Base-by-base conservation (phyloP, 2,113 vertebrate genomes). In the Peromyscus californicus region DNA sequence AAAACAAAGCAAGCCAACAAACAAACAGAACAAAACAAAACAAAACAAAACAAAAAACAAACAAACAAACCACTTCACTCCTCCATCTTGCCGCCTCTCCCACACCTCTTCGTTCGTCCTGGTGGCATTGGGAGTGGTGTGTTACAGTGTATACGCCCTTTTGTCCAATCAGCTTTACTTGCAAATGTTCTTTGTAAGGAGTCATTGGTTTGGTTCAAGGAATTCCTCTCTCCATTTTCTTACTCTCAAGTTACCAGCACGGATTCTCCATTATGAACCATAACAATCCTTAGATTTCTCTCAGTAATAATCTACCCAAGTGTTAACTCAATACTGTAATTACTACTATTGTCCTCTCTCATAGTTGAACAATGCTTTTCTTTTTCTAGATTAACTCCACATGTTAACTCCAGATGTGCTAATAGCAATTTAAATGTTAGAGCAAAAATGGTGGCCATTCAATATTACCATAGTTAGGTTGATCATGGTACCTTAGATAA, bases 391-490 rank as follows among this genome's bases (percentile, higher is more conserved):
- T 65, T 87, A 89, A 80, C 78, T 86, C 72, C 91, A 65, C 24
- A 22, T 80, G 26, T 91, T 94, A 91, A 92, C 31, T 33, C 21
- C 13, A 94, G 36, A 93, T 85, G 13, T 79, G 21, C 78, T 95
- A 94, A 91, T 9, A 86, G 74, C 90, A 65, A 76, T n/a, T 12
- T 90, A 69, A 36, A 2, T 94, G 39, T 89, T 82, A 82, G 24
- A 48, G 31, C 72, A 82, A 86, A 83, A 95, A 51, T 82, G 36
- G 80, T 70, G 89, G 87, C 5, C 89, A 95, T 84, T 80, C 33
- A 69, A 61, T 74, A 91, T 65, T 67, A 85, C 69, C 69, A 83
- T 70, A 98, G 95, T 95, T 95, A 95, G 15, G 70, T 26, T 93
- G 57, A 75, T 29, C 17, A 36, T 21, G 87, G 65, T 91, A 88